Conservation (phyloP, 2,888 invertebrate genomes). For the Leucoptera coffeella region DNA sequence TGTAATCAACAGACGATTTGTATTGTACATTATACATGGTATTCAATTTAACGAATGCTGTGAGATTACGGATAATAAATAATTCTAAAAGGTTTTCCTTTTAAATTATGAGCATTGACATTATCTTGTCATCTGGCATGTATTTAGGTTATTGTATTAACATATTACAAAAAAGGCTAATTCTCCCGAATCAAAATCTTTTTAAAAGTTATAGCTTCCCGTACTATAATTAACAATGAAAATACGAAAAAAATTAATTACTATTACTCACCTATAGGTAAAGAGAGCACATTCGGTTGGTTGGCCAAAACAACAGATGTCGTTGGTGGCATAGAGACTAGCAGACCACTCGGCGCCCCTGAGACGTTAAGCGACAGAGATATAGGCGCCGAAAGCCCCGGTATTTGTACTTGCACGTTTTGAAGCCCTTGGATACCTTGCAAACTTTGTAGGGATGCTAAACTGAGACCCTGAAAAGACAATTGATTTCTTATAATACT, state of each 20-base stretch:
- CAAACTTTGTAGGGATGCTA: constrained; percentile 70
- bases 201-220: too few species aligned
- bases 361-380: constrained; percentile 71
- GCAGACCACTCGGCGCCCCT: constrained; percentile 57
- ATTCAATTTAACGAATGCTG: too few species aligned
- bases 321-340: constrained; percentile 61
- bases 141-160: too few species aligned
- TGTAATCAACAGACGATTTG: too few species aligned
- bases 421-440: constrained; percentile 70
- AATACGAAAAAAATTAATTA: not conserved
- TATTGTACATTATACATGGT: too few species aligned
- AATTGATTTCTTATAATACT: not conserved
- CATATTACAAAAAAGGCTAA: not conserved
- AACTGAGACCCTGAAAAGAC: constrained; percentile 59
- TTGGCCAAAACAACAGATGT: constrained; percentile 41
- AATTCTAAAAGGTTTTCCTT: too few species aligned
- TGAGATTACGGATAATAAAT: too few species aligned
- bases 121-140: too few species aligned
- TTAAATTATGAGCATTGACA: too few species aligned
- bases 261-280: constrained; percentile 51
- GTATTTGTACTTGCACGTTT: constrained; percentile 78
- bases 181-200: too few species aligned
- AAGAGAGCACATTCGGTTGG: constrained; percentile 54
- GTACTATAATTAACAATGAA: not conserved
- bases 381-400: constrained; percentile 80